Conservation (phyloP, 2,888 invertebrate species). For the Eumerus sabulonum region DNA sequence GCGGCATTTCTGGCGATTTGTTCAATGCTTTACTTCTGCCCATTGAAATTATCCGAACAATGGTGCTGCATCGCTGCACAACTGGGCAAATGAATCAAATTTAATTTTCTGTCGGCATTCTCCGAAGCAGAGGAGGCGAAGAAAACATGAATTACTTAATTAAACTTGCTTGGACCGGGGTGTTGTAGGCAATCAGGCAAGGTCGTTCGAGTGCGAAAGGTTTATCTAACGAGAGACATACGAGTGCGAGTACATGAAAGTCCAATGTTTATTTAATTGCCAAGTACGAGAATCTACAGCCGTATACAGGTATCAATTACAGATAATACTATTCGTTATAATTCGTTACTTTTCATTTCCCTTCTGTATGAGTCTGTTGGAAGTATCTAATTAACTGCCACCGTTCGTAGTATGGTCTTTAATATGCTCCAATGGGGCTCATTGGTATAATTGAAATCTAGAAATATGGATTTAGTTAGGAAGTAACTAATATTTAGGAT, state of each 20-base stretch:
- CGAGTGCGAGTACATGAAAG: too few species aligned
- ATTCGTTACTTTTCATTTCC: neutral
- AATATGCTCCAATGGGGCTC: too few species aligned
- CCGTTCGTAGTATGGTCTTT: too few species aligned
- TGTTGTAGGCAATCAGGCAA: slow-evolving; percentile 43
- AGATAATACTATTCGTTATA: too few species aligned
- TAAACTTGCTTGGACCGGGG: slow-evolving; percentile 32
- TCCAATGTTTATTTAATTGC: slow-evolving; percentile 39
- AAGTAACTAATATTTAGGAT: too few species aligned
- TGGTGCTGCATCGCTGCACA: slow-evolving; percentile 63
- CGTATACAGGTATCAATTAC: too few species aligned
- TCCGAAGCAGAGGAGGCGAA: slow-evolving; percentile 7
- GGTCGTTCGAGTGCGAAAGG: slow-evolving; percentile 39
- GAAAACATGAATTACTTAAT: slow-evolving; percentile 39
- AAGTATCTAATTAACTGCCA: neutral
- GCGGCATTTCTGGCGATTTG: slow-evolving; percentile 44
- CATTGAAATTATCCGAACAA: slow-evolving; percentile 48
- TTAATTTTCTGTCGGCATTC: slow-evolving; percentile 31
- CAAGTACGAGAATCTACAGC: neutral
- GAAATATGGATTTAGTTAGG: too few species aligned
- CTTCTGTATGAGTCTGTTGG: neutral
- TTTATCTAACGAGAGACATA: neutral
- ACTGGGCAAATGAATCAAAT: slow-evolving; percentile 53
- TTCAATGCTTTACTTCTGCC: slow-evolving; percentile 16
- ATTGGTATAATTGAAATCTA: too few species aligned